phyloP scores from a whole-genome alignment of 2,888 invertebrate genomes.

The Athalia cordata region DNA sequence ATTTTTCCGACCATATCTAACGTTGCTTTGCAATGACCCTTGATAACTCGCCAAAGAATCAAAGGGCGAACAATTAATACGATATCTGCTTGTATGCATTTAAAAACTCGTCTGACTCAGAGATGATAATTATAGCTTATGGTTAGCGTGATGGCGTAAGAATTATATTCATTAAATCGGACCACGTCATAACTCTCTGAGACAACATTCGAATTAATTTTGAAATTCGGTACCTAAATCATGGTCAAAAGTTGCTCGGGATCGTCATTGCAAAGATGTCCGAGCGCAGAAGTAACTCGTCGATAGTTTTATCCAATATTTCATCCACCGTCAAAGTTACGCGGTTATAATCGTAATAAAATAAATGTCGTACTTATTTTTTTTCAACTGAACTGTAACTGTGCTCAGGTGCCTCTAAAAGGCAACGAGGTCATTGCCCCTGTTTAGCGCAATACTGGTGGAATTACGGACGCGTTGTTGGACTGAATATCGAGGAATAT shows the following conservation, averaged over 20 bases:
- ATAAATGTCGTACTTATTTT: slow-evolving; percentile 35
- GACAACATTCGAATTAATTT: neutral
- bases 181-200: neutral
- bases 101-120: neutral
- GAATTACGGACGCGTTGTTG: neutral
- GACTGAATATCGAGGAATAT: neutral
- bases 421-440: slow-evolving; percentile 26
- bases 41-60: neutral
- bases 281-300: neutral
- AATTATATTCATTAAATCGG: slow-evolving; percentile 9
- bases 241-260: no score
- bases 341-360: slow-evolving; percentile 10
- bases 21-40: slow-evolving; percentile 20
- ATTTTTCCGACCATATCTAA: neutral
- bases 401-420: slow-evolving; percentile 1
- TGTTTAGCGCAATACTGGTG: slow-evolving; percentile 5
- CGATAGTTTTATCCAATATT: neutral
- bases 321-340: neutral
- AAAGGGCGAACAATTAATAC: slow-evolving; percentile 16
- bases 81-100: neutral
- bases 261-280: no score
- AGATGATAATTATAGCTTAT: slow-evolving; percentile 5
- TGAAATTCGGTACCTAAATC: neutral
- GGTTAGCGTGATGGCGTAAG: slow-evolving; percentile 5
- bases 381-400: slow-evolving; percentile 7